Evolutionary conservation across 2,888 invertebrate species (phyloP).

Genomic region (Hipparchia semele): DNA sequence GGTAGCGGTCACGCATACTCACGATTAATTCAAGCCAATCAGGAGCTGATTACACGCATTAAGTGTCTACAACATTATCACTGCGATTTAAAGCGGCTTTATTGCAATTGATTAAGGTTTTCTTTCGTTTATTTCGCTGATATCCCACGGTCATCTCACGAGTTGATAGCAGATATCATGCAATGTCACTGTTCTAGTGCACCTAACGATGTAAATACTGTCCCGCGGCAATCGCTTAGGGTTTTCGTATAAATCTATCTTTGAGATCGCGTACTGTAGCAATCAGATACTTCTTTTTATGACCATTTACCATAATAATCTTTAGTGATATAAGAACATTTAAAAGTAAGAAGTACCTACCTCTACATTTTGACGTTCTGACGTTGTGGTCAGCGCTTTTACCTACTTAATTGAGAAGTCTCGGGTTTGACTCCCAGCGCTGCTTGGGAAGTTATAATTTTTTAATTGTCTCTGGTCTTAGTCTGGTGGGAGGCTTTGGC

Average conservation of each 20-base stretch:
- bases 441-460: too few relatives aligned
- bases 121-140: constrained; percentile 41
- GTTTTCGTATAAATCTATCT: constrained; percentile 37
- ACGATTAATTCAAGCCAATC: constrained; percentile 82
- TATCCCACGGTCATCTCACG: constrained; percentile 31
- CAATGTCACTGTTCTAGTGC: constrained; percentile 58
- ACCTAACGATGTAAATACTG: constrained; percentile 49
- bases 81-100: constrained; percentile 47
- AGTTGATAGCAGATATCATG: constrained; percentile 70
- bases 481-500: too few relatives aligned
- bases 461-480: too few relatives aligned
- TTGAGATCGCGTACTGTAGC: constrained; percentile 23
- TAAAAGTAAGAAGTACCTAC: not conserved
- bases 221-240: constrained; percentile 41
- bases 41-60: constrained; percentile 81
- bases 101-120: constrained; percentile 45
- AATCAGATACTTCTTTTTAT: constrained; percentile 8
- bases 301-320: not conserved
- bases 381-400: too few relatives aligned
- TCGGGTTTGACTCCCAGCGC: too few relatives aligned
- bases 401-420: too few relatives aligned
- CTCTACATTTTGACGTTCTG: too few relatives aligned
- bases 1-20: constrained; percentile 79
- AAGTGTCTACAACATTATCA: constrained; percentile 60
- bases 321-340: not conserved